Base-by-base conservation (phyloP, 2,113 vertebrate species). In the Gallinago media region DNA sequence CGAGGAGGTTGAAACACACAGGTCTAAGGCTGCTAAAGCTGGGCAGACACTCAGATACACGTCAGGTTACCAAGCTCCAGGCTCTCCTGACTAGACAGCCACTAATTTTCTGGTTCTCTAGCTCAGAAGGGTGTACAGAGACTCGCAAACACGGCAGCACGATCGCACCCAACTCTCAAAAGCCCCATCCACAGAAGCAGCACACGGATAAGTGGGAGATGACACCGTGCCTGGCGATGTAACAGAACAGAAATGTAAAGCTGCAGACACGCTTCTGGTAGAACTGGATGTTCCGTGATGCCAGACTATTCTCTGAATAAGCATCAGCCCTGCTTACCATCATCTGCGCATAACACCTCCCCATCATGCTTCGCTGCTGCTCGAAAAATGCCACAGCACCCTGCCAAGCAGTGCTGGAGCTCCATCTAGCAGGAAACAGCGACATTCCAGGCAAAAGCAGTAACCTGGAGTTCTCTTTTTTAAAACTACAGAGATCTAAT, bases 391-490 rank as follows among this genome's bases (percentile, higher is more conserved):
- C 63, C 62, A 74, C 63, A 63, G 59, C 31, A 5, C 3, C 0
- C 31, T 46, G 22, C 86, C 66, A 26, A 77, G 85, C 46, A 0
- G 89, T 94, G 92, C 96, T 96, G 80, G 44, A 96, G 96, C 97
- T 96, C 97, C 97, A 96, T 36, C 97, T 97, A 97, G 97, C 96
- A 96, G 92, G 77, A 59, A 80, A 73, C 9, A 12, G 23, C 59
- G 38, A 26, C 75, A 93, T 27, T 49, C 67, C 86, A 76, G 76
- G 88, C 67, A 71, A 52, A 76, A 1, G 22, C 42, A 67, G 61
- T 2, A 74, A 63, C 42, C 76, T 68, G 72, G 61, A 86, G 46
- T 46, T 38, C 72, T 77, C 27, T 15, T 5, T 12, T 46, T 32
- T 16, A 5, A 17, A 61, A 19, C 17, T 6, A 34, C 6, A 49